Evolutionary conservation across 2,113 vertebrate genomes (phyloP).

Genomic region (Columbina picui): DNA sequence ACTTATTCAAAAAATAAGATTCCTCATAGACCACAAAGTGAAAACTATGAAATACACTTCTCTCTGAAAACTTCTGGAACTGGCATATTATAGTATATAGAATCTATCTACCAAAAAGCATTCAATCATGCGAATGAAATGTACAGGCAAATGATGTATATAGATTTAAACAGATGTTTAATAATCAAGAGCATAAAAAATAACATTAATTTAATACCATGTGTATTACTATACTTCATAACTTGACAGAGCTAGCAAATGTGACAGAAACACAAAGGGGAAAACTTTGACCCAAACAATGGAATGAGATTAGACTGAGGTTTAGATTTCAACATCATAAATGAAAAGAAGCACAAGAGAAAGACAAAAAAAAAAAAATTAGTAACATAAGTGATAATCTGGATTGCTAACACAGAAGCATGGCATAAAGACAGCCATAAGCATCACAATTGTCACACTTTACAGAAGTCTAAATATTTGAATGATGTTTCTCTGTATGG

Average conservation of each 20-base stretch:
- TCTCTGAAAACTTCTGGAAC: conserved; percentile 42
- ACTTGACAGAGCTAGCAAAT: neutral
- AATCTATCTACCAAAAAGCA: conserved; percentile 16
- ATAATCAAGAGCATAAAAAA: conserved; percentile 21
- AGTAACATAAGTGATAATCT: neutral
- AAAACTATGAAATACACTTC: conserved; percentile 51
- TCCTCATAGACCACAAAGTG: conserved; percentile 33
- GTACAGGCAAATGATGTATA: neutral
- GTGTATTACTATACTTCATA: neutral
- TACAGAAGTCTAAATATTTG: neutral
- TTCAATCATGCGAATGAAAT: neutral
- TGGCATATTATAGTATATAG: neutral
- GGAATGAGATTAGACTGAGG: neutral
- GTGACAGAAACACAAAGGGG: neutral
- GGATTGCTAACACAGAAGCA: neutral
- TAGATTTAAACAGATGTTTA: conserved; percentile 37
- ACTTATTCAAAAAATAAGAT: conserved; percentile 70
- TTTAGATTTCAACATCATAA: neutral
- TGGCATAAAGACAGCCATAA: neutral
- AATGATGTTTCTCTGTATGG: neutral
- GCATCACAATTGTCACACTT: neutral
- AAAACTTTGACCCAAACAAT: conserved; percentile 14
- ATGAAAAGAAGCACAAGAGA: neutral
- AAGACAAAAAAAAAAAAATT: neutral
- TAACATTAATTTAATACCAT: neutral